These are phyloP conservation scores for Rhodophaea formosa DNA, from an alignment of 2,888 invertebrate genomes.

Conservation along the genomic window DNA sequence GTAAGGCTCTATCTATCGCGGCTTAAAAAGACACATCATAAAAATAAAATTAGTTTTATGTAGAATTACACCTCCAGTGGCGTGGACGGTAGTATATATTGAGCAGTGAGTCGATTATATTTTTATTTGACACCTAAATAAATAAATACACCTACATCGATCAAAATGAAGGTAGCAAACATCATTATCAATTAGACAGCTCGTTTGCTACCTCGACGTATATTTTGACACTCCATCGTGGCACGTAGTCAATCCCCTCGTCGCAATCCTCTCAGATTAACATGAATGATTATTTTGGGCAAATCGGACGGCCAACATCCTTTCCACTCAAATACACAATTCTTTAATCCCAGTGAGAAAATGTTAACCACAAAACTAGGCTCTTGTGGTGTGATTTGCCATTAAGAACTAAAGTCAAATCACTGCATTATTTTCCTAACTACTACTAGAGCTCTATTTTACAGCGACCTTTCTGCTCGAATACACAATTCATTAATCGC, in stretches of 20 bases:
- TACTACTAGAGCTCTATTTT: too few species aligned
- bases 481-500: not conserved
- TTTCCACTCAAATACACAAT: not conserved
- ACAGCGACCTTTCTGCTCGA: not conserved
- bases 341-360: not conserved
- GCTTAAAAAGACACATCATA: not conserved
- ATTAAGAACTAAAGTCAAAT: too few species aligned
- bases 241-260: not conserved
- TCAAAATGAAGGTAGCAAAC: too few species aligned
- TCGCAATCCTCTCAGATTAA: not conserved
- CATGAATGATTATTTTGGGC: not conserved
- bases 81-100: not conserved
- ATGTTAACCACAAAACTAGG: too few species aligned
- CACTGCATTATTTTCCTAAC: too few species aligned
- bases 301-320: not conserved
- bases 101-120: not conserved
- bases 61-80: not conserved
- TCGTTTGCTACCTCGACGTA: too few species aligned
- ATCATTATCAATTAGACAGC: too few species aligned
- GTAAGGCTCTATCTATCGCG: not conserved
- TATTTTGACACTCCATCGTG: too few species aligned
- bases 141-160: not conserved
- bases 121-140: not conserved
- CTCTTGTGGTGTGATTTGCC: too few species aligned
- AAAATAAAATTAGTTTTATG: not conserved